Percentiles rank a stretch among this genome's conserved stretches.
phyloP scores from a whole-genome alignment of 23 tunicate genomes.

The Styela clava region DNA sequence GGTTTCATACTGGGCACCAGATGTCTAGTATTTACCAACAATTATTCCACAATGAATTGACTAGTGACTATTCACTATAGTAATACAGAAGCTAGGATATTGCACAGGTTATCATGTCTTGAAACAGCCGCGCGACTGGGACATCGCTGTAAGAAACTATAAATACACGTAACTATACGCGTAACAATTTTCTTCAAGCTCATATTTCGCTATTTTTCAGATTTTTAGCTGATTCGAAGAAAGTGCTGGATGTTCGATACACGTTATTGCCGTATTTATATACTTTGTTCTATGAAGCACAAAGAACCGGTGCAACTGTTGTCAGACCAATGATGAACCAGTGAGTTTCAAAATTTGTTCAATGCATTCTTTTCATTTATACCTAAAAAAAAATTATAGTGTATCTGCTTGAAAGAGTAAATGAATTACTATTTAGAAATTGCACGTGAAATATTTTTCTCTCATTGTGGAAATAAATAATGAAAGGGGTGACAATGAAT shows the following conservation, averaged over 20 bases:
- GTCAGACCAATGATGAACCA: constrained; percentile 81
- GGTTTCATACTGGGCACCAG: no score
- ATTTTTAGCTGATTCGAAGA: constrained; percentile 59
- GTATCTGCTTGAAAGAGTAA: not conserved
- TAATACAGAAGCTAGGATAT: no score
- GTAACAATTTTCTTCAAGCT: not conserved
- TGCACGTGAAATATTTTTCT: no score
- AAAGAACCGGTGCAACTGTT: constrained; percentile 65
- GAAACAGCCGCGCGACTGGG: no score
- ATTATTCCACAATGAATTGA: no score
- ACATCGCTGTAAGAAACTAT: no score
- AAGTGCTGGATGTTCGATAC: constrained; percentile 64
- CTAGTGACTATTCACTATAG: no score
- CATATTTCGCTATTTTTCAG: constrained; percentile 17
- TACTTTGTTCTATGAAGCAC: constrained; percentile 84
- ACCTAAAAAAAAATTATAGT: not conserved
- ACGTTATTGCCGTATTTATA: constrained; percentile 70
- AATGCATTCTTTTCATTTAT: not conserved
- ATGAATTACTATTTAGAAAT: not conserved
- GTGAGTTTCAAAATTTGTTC: constrained; percentile 35
- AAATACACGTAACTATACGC: no score
- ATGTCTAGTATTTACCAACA: no score
- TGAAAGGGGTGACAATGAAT: no score
- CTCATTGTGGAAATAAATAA: no score
- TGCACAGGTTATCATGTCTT: no score